Percentiles rank a stretch among this genome's conserved stretches.
Conservation (phyloP, 1,140 invertebrate species). For the Drosophila littoralis region DNA sequence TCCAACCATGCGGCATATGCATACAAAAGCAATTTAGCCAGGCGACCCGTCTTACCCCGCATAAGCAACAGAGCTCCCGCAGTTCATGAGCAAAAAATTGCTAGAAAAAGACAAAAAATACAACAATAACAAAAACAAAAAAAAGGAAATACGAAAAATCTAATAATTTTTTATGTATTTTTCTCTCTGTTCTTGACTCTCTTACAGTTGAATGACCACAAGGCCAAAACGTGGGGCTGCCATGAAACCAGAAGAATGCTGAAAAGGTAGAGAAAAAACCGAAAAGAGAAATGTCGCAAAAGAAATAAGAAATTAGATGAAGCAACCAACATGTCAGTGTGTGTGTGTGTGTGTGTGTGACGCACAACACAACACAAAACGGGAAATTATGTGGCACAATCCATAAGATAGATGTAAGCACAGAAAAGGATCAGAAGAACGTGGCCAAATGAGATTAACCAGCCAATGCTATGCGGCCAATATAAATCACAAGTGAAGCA, state of each 20-base stretch:
- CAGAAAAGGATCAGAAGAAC: constrained; percentile 32
- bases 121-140: constrained; percentile 16
- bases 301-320: constrained; percentile 58
- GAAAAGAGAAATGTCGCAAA: constrained; percentile 46
- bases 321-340: constrained; percentile 31
- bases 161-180: constrained; percentile 69
- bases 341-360: constrained; percentile 11
- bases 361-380: constrained; percentile 8
- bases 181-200: constrained; percentile 45
- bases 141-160: constrained; percentile 46
- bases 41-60: background rate
- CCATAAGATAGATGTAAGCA: constrained; percentile 10
- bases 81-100: constrained; percentile 38
- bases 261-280: constrained; percentile 38
- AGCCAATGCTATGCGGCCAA: constrained; percentile 29
- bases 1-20: constrained; percentile 53
- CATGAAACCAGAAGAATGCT: constrained; percentile 40
- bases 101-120: constrained; percentile 23
- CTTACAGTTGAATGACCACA: constrained; percentile 69
- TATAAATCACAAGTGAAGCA: constrained; percentile 43
- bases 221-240: constrained; percentile 48
- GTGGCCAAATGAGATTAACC: constrained; percentile 40
- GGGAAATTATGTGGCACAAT: constrained; percentile 49
- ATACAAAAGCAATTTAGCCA: constrained; percentile 62
- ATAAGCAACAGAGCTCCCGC: background rate